These are phyloP conservation scores for Tipula lateralis DNA, from an alignment of 2,888 invertebrate genomes.

Conservation along the genomic window DNA sequence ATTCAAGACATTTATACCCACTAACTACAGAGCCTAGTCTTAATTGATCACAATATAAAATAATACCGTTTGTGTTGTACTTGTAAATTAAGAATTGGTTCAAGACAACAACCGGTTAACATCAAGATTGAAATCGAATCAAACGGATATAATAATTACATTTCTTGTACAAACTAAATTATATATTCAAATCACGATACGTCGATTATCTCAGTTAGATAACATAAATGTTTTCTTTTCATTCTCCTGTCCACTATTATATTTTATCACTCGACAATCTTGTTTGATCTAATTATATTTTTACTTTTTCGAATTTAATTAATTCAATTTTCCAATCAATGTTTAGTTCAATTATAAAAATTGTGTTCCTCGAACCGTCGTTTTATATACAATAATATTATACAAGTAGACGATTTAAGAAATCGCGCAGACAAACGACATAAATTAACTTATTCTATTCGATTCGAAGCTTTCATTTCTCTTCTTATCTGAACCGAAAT, in stretches of 20 bases:
- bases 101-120: not conserved
- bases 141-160: conserved; percentile 11
- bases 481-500: not conserved
- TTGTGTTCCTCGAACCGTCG: not conserved
- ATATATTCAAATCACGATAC: conserved; percentile 2
- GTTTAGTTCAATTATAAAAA: not conserved
- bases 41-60: too few species aligned
- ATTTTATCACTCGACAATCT: not conserved
- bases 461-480: not conserved
- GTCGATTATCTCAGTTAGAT: not conserved
- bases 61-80: not conserved
- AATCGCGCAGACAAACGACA: not conserved
- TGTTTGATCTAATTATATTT: not conserved
- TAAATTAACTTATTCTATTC: not conserved
- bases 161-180: not conserved
- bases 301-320: not conserved
- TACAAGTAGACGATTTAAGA: too few species aligned
- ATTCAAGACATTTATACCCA: too few species aligned
- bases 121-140: not conserved
- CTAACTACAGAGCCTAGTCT: too few species aligned
- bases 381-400: not conserved
- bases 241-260: not conserved
- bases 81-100: not conserved
- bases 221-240: not conserved
- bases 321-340: not conserved